Base-by-base conservation (phyloP, 2,888 invertebrate genomes). In the Omphaloscelis lunosa region DNA sequence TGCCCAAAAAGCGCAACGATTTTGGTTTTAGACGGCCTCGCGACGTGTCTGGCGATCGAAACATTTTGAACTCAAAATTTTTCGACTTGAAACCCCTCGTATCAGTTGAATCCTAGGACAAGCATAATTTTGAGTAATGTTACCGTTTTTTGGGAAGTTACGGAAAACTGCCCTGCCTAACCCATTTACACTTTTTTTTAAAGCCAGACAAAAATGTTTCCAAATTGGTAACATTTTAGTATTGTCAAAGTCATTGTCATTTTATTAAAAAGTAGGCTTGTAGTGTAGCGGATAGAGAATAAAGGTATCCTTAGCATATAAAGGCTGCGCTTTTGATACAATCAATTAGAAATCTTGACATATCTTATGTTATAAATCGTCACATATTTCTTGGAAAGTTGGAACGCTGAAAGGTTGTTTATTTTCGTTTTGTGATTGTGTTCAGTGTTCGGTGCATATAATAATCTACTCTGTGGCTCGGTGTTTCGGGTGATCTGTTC, bases 371-470 rank as follows among this genome's bases (percentile, higher is more conserved):
- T 80, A 7, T 6, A 79, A 27, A 29, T 71, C 0, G 5, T 51
- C 51, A 56, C 7, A 27, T 58, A 6, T 0, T 0, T 0, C 1
- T 8, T 75, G 71, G 71, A 75, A 75, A 65, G 59, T 8, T 75
- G 71, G 71, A 80, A 80, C 69, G 59, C 34, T 8, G 1, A 34
- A 39, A 29, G n/a, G 11, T 58, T 75, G 79, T 75, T 85, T 77
- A 56, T 74, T 72, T 79, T 83, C 27, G 39, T 77, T 70, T 70
- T n/a, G n/a, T n/a, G n/a, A n/a, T n/a, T n/a, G n/a, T n/a, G n/a
- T n/a, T 68, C 34, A 34, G 62, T 77, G 12, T 34, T 29, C 8
- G 39, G 8, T 39, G 39, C n/a, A n/a, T n/a, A n/a, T n/a, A n/a
- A n/a, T n/a, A n/a, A n/a, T n/a, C n/a, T n/a, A n/a, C n/a, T n/a